Conservation (phyloP, 2,888 invertebrate genomes). For the Agrilus mali region DNA sequence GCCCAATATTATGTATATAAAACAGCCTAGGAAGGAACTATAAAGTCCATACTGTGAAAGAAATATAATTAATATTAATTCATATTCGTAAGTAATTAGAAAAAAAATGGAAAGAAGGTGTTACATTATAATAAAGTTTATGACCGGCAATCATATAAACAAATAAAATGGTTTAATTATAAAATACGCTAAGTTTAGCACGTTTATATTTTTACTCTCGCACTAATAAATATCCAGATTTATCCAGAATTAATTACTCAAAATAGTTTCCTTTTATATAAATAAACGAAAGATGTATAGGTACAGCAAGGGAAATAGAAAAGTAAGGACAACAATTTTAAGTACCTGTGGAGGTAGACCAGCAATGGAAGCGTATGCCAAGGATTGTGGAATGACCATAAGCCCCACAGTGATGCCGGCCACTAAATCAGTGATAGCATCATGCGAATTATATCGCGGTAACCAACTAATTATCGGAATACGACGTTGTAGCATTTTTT, state of each 20-base stretch:
- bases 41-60: constrained; percentile 72
- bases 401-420: constrained; percentile 87
- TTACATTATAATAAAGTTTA: no score
- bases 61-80: constrained; percentile 1
- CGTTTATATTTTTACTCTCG: no score
- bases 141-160: no score
- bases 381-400: constrained; percentile 84
- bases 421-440: constrained; percentile 75
- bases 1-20: constrained; percentile 82
- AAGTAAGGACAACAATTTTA: constrained; percentile 7
- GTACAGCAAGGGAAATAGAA: no score
- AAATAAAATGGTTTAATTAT: no score
- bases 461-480: constrained; percentile 67
- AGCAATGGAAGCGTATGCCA: constrained; percentile 71
- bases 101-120: no score
- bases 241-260: no score
- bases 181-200: no score
- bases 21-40: constrained; percentile 84
- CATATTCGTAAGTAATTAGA: no score
- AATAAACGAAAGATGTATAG: no score
- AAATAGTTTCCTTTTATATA: no score
- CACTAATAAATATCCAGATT: no score
- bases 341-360: constrained; percentile 57
- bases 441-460: constrained; percentile 57
- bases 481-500: constrained; percentile 58